These are phyloP conservation scores for Ibidorhyncha struthersii DNA, from an alignment of 2,113 vertebrate genomes.

Conservation along the genomic window DNA sequence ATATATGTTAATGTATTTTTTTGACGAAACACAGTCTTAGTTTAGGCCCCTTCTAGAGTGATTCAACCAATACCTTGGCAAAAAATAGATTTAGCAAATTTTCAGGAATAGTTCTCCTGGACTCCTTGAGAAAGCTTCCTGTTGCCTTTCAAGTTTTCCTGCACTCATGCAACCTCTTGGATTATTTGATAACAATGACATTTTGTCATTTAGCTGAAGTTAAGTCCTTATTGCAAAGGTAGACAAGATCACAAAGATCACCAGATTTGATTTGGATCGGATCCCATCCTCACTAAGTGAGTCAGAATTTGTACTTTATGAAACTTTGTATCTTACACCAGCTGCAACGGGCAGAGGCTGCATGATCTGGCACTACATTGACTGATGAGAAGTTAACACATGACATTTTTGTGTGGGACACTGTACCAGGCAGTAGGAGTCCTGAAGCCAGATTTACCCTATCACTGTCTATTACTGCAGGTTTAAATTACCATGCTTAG, in stretches of 20 bases:
- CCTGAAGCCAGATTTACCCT: not conserved
- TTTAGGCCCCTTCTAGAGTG: not conserved
- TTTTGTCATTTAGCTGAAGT: not conserved
- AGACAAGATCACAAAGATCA: not conserved
- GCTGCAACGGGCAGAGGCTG: not conserved
- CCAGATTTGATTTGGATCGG: not conserved
- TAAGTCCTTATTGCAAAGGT: not conserved
- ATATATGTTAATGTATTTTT: not conserved
- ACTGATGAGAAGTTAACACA: not conserved
- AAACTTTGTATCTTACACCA: not conserved
- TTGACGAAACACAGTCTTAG: not conserved
- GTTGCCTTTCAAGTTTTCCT: not conserved
- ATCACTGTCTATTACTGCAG: not conserved
- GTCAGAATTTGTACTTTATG: not conserved
- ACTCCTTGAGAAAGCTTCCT: not conserved
- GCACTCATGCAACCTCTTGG: not conserved
- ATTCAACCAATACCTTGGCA: not conserved
- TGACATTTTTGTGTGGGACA: too few relatives aligned
- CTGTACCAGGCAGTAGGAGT: not conserved
- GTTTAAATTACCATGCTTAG: not conserved
- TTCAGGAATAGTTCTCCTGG: not conserved
- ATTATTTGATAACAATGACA: not conserved
- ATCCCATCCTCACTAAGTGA: not conserved
- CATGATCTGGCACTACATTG: fast-evolving
- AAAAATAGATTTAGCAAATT: not conserved